phyloP scores from a whole-genome alignment of 2,113 vertebrate species.

The Physeter macrocephalus region DNA sequence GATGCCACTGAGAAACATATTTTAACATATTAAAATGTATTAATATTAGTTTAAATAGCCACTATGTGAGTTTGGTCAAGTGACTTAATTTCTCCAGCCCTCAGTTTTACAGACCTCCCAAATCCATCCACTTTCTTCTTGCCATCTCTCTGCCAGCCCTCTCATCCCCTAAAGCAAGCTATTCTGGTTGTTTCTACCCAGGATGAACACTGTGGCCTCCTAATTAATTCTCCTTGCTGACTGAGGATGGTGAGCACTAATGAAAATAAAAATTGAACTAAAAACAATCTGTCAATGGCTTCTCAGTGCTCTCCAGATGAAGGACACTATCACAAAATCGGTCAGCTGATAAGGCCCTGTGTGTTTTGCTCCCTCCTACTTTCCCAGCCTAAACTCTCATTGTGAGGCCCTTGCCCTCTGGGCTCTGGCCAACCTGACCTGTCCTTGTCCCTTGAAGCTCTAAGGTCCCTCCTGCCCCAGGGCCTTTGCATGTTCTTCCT shows the following conservation, averaged over 20 bases:
- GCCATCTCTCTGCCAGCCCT: not conserved
- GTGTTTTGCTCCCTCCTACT: not conserved
- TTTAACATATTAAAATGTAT: not conserved
- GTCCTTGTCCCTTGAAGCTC: not conserved
- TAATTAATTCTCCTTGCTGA: not conserved
- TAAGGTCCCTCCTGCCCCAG: not conserved
- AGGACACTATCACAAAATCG: not conserved
- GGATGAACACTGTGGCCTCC: not conserved
- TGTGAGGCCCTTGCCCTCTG: not conserved
- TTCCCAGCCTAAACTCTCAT: not conserved
- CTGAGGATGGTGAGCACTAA: not conserved
- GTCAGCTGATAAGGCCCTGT: not conserved
- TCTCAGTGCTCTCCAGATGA: not conserved
- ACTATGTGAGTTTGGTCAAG: not conserved
- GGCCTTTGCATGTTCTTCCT: not conserved
- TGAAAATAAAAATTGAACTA: not conserved
- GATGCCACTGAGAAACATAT: not conserved
- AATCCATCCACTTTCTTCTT: not conserved
- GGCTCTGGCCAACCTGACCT: not conserved
- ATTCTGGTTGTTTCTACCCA: too few relatives aligned
- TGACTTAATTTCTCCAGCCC: not conserved
- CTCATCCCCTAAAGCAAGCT: not conserved
- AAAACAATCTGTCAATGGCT: not conserved
- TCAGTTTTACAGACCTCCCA: not conserved
- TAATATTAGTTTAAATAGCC: not conserved